phyloP scores from a whole-genome alignment of 2,888 invertebrate genomes.

The Camptogramma bilineatum region DNA sequence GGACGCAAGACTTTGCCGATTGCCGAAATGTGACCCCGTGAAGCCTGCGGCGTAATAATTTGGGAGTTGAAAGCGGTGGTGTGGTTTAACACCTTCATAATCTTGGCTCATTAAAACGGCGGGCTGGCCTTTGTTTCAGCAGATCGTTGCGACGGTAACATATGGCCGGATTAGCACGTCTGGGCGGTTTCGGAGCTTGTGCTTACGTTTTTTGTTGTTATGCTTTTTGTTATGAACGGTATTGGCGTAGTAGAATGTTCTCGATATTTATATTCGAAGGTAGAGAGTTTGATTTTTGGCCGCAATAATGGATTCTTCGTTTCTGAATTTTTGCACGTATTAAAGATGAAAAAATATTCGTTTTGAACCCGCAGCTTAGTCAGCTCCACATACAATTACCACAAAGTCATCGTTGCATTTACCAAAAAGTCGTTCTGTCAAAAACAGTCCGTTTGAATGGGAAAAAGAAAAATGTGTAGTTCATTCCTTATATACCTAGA shows the following conservation, averaged over 20 bases:
- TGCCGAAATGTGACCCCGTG: conserved; percentile 79
- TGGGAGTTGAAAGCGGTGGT: conserved; percentile 80
- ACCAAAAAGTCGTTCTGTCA: no score
- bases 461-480: no score
- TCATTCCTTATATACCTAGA: no score
- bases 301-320: no score
- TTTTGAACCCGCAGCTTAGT: no score
- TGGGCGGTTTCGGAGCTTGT: conserved; percentile 45
- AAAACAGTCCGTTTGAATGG: no score
- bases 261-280: no score
- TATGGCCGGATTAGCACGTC: conserved; percentile 81
- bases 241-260: neutral
- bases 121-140: conserved; percentile 83
- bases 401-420: no score
- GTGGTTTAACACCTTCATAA: conserved; percentile 84
- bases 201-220: conserved; percentile 21
- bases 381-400: no score
- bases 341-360: no score
- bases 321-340: no score
- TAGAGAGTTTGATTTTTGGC: no score
- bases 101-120: conserved; percentile 82
- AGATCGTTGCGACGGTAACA: conserved; percentile 79
- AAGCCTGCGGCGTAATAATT: conserved; percentile 79
- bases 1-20: conserved; percentile 59
- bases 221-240: neutral